phyloP scores from a whole-genome alignment of 2,888 invertebrate genomes.

The Synergus japonicus region DNA sequence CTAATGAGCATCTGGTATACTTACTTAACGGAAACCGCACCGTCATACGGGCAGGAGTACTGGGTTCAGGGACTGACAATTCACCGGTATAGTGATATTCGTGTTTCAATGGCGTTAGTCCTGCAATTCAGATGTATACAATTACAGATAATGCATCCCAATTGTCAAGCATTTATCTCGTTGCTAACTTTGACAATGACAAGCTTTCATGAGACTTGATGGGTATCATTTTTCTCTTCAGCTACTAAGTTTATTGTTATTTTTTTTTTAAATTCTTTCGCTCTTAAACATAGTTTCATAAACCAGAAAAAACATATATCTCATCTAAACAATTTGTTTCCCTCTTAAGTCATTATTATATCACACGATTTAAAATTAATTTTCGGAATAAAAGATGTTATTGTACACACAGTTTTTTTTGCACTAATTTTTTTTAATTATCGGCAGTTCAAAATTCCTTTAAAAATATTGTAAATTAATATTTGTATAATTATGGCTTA shows the following conservation, averaged over 20 bases:
- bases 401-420: too few relatives aligned
- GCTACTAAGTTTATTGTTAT: slow-evolving; percentile 42
- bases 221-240: slow-evolving; percentile 49
- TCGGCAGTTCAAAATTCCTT: neutral
- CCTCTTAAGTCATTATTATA: too few relatives aligned
- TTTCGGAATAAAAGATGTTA: too few relatives aligned
- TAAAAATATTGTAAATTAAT: neutral
- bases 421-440: too few relatives aligned
- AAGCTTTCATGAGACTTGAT: slow-evolving; percentile 41
- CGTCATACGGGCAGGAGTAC: slow-evolving; percentile 85
- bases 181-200: slow-evolving; percentile 59
- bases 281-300: neutral
- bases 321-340: too few relatives aligned
- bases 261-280: neutral
- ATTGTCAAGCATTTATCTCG: slow-evolving; percentile 69
- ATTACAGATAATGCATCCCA: slow-evolving; percentile 69
- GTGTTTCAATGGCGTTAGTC: slow-evolving; percentile 87
- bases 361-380: too few relatives aligned
- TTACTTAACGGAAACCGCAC: slow-evolving; percentile 90
- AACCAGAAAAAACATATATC: neutral
- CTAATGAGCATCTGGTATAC: slow-evolving; percentile 69
- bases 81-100: slow-evolving; percentile 88
- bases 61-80: slow-evolving; percentile 82
- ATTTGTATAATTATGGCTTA: slow-evolving; percentile 51
- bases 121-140: slow-evolving; percentile 64